A percentile compares a stretch with the other conserved stretches of the same genome.
Conservation (phyloP, 2,797 vertebrate species). For the Epinephelus awoara region DNA sequence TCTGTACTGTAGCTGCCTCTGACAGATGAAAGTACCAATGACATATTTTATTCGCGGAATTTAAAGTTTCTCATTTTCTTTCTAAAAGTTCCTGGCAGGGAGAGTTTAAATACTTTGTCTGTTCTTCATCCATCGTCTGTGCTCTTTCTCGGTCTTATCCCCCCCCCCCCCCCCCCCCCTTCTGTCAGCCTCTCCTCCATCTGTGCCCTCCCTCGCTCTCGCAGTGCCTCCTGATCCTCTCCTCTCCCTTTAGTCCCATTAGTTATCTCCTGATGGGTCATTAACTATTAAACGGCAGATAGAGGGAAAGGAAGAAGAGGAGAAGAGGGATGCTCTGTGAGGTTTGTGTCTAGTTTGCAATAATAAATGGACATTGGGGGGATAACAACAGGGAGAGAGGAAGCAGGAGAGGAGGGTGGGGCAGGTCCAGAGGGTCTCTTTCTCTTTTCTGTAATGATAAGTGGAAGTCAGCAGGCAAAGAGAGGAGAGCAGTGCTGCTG, state of each 20-base stretch:
- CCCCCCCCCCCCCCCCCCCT: slow-evolving; percentile 2
- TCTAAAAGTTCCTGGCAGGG: slow-evolving; percentile 13
- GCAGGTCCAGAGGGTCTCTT: slow-evolving; percentile 29
- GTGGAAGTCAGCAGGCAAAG: slow-evolving; percentile 10
- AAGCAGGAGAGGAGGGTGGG: slow-evolving; percentile 11
- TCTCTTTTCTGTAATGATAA: slow-evolving; percentile 25
- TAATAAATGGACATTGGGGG: slow-evolving; percentile 44
- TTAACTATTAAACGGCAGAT: slow-evolving; percentile 73
- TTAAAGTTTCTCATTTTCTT: slow-evolving; percentile 48
- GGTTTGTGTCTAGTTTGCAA: slow-evolving; percentile 46
- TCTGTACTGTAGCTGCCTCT: slow-evolving; percentile 23
- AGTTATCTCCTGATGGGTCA: slow-evolving; percentile 66
- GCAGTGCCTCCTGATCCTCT: slow-evolving; percentile 39
- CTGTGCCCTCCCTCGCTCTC: slow-evolving; percentile 9
- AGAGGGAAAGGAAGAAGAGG: neutral
- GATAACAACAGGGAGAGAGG: slow-evolving; percentile 15
- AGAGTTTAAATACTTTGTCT: slow-evolving; percentile 45
- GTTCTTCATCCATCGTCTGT: slow-evolving; percentile 36
- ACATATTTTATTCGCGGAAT: slow-evolving; percentile 53
- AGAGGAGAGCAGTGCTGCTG: slow-evolving; percentile 5
- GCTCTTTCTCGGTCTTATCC: slow-evolving; percentile 16
- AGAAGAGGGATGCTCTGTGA: slow-evolving; percentile 6
- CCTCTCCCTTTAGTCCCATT: slow-evolving; percentile 64
- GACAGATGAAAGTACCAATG: slow-evolving; percentile 51
- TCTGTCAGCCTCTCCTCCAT: slow-evolving; percentile 37